Percentiles rank a stretch among this genome's conserved stretches.
Conservation (phyloP, 2,113 vertebrate species). For the Campylomormyrus tamandua region DNA sequence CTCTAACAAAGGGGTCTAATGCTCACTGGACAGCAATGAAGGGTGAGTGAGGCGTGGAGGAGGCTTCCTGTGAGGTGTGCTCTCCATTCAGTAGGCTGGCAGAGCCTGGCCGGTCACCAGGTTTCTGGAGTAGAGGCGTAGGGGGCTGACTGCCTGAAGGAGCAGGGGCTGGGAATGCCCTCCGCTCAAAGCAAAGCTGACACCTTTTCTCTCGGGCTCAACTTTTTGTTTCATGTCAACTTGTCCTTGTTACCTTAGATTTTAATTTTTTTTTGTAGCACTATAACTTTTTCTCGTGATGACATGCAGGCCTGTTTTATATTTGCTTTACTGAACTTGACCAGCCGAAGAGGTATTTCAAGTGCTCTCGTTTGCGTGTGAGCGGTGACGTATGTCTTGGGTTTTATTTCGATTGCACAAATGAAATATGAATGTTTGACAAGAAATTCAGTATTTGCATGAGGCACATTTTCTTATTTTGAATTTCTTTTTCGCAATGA, state of each 20-base stretch:
- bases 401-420: conserved; percentile 75
- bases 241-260: conserved; percentile 70
- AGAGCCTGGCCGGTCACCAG: not conserved
- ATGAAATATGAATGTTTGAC: conserved; percentile 74
- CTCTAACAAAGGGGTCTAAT: not conserved
- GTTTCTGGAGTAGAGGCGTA: not conserved
- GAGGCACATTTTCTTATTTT: conserved; percentile 38
- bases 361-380: conserved; percentile 73
- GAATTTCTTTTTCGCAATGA: conserved; percentile 48
- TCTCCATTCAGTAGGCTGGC: not conserved
- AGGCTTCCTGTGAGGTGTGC: not conserved
- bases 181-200: conserved; percentile 69
- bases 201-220: conserved; percentile 74
- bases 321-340: conserved; percentile 71
- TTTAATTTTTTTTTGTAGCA: conserved; percentile 63
- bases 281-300: conserved; percentile 62
- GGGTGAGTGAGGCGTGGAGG: not conserved
- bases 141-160: not conserved
- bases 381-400: conserved; percentile 57
- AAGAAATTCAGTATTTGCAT: conserved; percentile 75
- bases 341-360: conserved; percentile 67
- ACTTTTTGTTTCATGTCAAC: conserved; percentile 14
- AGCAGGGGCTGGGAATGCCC: not conserved
- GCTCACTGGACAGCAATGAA: conserved; percentile 3
- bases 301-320: conserved; percentile 52